These are phyloP conservation scores for Siniperca obscura DNA, from an alignment of 2,797 vertebrate genomes.

Conservation along the genomic window DNA sequence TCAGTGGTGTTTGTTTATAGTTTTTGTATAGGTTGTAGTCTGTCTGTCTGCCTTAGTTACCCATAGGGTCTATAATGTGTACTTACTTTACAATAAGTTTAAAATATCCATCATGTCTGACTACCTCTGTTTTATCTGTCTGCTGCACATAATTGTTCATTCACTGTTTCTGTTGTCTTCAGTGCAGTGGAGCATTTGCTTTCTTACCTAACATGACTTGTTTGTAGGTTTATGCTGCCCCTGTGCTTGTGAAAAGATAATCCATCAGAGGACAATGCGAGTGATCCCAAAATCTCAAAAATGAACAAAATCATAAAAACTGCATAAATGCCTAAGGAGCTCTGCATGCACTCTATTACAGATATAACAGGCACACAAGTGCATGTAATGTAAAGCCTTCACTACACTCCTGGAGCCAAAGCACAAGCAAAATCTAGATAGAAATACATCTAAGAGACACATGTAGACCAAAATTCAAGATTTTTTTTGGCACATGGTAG, in stretches of 20 bases:
- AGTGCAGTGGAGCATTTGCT: not conserved
- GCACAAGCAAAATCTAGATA: not conserved
- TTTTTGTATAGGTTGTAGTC: too few relatives aligned
- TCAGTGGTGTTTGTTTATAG: too few relatives aligned
- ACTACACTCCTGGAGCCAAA: not conserved
- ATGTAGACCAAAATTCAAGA: not conserved
- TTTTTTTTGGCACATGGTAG: not conserved
- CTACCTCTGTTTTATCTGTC: not conserved
- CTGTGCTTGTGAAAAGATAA: not conserved
- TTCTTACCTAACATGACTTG: not conserved
- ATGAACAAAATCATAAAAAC: not conserved
- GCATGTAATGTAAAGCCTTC: not conserved
- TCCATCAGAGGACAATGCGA: not conserved
- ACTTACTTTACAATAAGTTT: not conserved
- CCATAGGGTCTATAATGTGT: not conserved
- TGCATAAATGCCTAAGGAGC: not conserved
- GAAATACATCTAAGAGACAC: not conserved
- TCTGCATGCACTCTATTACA: not conserved
- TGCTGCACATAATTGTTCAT: not conserved
- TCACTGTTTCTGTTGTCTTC: not conserved
- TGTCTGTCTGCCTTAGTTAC: too few relatives aligned
- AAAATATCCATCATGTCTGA: not conserved
- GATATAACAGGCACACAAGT: not conserved
- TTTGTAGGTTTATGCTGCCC: not conserved
- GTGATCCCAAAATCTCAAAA: not conserved